Percentiles rank a stretch among this genome's conserved stretches.
Conservation (phyloP, 2,113 vertebrate species). For the Peromyscus polionotus region DNA sequence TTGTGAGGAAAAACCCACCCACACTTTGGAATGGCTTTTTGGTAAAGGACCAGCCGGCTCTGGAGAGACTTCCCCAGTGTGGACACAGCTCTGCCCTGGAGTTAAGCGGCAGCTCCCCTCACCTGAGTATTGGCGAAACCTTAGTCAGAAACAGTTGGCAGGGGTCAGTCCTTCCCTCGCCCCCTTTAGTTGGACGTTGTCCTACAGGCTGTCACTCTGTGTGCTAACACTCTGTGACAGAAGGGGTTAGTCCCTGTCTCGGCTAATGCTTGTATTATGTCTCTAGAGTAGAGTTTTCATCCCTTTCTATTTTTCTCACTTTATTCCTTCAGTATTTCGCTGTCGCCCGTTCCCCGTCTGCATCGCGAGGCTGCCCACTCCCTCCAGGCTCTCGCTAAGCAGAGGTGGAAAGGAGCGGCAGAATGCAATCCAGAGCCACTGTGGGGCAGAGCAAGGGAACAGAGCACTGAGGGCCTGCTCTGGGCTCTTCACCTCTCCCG, state of each 20-base stretch:
- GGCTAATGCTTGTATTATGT: not conserved
- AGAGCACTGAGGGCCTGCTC: not conserved
- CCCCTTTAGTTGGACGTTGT: not conserved
- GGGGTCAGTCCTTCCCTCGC: not conserved
- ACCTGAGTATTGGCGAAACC: not conserved
- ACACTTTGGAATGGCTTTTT: not conserved
- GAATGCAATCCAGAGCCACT: not conserved
- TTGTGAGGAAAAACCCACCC: slow-evolving; percentile 19
- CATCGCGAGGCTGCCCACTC: not conserved
- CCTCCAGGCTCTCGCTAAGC: not conserved
- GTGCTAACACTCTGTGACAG: not conserved
- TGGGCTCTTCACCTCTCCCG: not conserved
- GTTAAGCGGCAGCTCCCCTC: not conserved
- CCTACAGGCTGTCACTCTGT: too few species aligned
- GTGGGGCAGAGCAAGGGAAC: not conserved
- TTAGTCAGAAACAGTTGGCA: not conserved
- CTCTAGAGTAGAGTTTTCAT: not conserved
- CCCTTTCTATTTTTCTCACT: not conserved
- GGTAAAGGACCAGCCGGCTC: not conserved
- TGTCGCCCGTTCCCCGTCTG: not conserved
- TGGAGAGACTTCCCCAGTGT: too few species aligned
- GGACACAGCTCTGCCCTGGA: fast-evolving
- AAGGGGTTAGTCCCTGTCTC: not conserved
- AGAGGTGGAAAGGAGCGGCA: not conserved
- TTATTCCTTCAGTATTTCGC: not conserved